Evolutionary conservation across 92 coral and sea anemone genomes (phyloP).

Genomic region (Porites lobata): DNA sequence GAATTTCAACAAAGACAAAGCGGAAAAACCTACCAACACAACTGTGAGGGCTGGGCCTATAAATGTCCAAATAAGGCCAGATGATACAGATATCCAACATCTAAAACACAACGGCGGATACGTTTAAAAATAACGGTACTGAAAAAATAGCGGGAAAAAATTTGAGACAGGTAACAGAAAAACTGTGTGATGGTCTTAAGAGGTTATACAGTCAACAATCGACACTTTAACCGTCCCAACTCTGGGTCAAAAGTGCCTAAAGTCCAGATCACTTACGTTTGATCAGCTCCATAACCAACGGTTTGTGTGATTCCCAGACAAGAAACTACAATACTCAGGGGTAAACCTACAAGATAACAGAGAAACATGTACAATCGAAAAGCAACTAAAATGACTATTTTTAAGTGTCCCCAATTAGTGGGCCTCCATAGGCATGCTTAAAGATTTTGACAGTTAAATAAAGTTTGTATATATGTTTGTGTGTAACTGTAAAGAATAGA

Average conservation of each 20-base stretch:
- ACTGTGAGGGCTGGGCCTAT: slow-evolving; percentile 77
- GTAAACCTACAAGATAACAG: slow-evolving; percentile 53
- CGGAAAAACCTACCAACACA: slow-evolving; percentile 53
- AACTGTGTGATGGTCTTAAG: too few relatives aligned
- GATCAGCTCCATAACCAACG: slow-evolving; percentile 72
- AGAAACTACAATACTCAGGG: slow-evolving; percentile 54
- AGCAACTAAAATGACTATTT: too few relatives aligned
- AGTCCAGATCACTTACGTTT: slow-evolving; percentile 57
- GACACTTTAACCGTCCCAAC: too few relatives aligned
- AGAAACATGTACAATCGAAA: background rate
- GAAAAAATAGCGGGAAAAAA: background rate
- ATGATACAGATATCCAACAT: slow-evolving; percentile 73
- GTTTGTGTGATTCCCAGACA: slow-evolving; percentile 66
- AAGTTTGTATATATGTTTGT: too few relatives aligned
- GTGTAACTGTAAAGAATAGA: too few relatives aligned
- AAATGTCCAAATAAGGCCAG: slow-evolving; percentile 79
- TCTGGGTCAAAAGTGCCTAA: too few relatives aligned
- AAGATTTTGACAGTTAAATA: too few relatives aligned
- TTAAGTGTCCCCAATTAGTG: too few relatives aligned
- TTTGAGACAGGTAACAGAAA: too few relatives aligned
- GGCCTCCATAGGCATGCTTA: too few relatives aligned
- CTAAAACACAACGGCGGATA: slow-evolving; percentile 31
- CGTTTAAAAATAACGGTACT: background rate
- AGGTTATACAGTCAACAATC: too few relatives aligned
- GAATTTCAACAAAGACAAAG: background rate